Evolutionary conservation across 2,113 vertebrate species (phyloP).

Genomic region (Psettodes erumei): DNA sequence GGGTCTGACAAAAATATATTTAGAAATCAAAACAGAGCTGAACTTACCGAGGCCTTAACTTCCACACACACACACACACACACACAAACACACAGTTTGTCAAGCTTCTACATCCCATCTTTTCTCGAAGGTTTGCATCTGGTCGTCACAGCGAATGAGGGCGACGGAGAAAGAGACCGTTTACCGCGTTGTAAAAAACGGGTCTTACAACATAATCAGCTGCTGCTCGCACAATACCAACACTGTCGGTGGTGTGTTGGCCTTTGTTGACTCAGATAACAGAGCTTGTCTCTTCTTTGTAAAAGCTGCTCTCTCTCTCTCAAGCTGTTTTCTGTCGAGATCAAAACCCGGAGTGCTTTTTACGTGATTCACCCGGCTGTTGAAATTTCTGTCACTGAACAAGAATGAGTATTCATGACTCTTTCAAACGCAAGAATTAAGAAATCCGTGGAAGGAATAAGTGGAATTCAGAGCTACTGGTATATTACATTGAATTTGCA

Average conservation of each 20-base stretch:
- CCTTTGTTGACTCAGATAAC: constrained; percentile 59
- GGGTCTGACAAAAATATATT: neutral
- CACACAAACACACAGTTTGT: neutral
- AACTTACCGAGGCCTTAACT: constrained; percentile 24
- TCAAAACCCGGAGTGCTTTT: constrained; percentile 12
- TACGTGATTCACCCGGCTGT: constrained; percentile 25
- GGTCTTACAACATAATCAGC: constrained; percentile 62
- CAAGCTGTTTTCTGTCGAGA: constrained; percentile 36
- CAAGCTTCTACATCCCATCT: constrained; percentile 5
- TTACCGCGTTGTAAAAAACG: constrained; percentile 29
- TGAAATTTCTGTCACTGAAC: constrained; percentile 1
- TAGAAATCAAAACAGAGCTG: constrained; percentile 3
- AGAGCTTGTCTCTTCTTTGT: constrained; percentile 31
- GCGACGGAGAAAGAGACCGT: constrained; percentile 13
- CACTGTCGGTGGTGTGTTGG: constrained; percentile 60
- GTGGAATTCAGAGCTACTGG: constrained; percentile 9
- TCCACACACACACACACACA: neutral
- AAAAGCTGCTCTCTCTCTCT: constrained; percentile 44
- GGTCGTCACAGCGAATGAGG: neutral
- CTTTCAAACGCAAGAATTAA: constrained; percentile 39
- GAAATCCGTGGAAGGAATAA: constrained; percentile 15
- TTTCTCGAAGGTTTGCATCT: constrained; percentile 12
- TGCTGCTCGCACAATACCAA: constrained; percentile 54
- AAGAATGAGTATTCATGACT: constrained; percentile 14
- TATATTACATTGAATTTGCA: constrained; percentile 36